phyloP scores from a whole-genome alignment of 2,888 invertebrate genomes.

The Amphipoea oculea region DNA sequence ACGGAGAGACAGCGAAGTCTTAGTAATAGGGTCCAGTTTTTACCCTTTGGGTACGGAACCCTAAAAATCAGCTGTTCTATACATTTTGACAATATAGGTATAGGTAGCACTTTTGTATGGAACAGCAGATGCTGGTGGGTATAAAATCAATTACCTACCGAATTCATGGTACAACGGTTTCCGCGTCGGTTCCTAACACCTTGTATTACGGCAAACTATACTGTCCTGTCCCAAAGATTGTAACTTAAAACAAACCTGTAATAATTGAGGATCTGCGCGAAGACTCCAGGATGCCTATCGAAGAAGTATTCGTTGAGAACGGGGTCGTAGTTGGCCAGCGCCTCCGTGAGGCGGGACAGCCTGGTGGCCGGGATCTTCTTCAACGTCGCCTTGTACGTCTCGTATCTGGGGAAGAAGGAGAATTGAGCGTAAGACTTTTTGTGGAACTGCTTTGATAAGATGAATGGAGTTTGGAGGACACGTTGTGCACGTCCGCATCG shows the following conservation, averaged over 20 bases:
- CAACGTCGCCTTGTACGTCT: constrained; percentile 98
- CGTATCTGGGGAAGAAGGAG: constrained; percentile 87
- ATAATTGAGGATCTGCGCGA: constrained; percentile 99
- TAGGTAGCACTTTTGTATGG: too few relatives aligned
- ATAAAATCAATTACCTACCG: too few relatives aligned
- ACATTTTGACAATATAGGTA: too few relatives aligned
- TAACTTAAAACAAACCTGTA: constrained; percentile 92
- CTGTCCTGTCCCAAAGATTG: background rate
- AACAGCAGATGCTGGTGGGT: too few relatives aligned
- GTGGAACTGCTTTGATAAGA: too few relatives aligned
- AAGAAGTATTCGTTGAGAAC: constrained; percentile 99
- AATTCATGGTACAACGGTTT: too few relatives aligned
- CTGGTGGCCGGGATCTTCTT: constrained; percentile 99
- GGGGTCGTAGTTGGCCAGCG: constrained; percentile 99
- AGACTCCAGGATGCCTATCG: constrained; percentile 98
- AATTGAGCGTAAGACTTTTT: background rate
- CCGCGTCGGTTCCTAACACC: too few relatives aligned
- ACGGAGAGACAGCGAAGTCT: too few relatives aligned
- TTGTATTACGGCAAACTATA: background rate
- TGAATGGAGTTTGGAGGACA: background rate
- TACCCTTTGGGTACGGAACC: too few relatives aligned
- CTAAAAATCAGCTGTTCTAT: too few relatives aligned
- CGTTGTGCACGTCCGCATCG: background rate
- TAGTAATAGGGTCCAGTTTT: too few relatives aligned
- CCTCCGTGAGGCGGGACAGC: constrained; percentile 98